Conservation (phyloP, 2,888 invertebrate genomes). For the Aphodius sticticus region DNA sequence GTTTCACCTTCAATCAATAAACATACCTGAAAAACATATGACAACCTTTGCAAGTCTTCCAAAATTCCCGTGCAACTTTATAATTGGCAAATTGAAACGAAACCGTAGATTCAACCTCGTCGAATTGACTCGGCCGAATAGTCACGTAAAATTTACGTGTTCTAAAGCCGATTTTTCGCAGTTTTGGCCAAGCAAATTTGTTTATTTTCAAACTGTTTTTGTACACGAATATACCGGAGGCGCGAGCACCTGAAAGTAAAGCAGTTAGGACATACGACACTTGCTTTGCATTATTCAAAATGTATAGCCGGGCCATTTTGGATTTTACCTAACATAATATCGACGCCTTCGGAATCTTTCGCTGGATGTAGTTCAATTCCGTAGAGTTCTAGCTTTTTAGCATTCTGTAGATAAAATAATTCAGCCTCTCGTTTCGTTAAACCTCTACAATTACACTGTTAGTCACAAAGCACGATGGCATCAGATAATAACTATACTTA, state of each 20-base stretch:
- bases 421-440: neutral
- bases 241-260: neutral
- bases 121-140: neutral
- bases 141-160: conserved; percentile 4
- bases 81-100: neutral
- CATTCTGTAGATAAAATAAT: neutral
- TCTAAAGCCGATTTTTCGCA: neutral
- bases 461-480: neutral
- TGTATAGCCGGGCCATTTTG: too few species aligned
- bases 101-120: neutral
- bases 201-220: neutral
- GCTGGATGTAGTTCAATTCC: neutral
- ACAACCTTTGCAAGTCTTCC: neutral
- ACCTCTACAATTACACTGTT: neutral
- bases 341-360: neutral
- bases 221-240: neutral
- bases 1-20: neutral
- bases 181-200: neutral
- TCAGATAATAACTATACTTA: neutral
- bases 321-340: neutral
- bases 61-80: neutral
- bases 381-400: neutral
- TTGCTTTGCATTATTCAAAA: too few species aligned
- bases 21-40: neutral
- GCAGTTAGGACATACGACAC: too few species aligned